A percentile compares a stretch with the other conserved stretches of the same genome.
These are phyloP conservation scores for Indicator indicator DNA, from an alignment of 2,113 vertebrate genomes.

Conservation along the genomic window DNA sequence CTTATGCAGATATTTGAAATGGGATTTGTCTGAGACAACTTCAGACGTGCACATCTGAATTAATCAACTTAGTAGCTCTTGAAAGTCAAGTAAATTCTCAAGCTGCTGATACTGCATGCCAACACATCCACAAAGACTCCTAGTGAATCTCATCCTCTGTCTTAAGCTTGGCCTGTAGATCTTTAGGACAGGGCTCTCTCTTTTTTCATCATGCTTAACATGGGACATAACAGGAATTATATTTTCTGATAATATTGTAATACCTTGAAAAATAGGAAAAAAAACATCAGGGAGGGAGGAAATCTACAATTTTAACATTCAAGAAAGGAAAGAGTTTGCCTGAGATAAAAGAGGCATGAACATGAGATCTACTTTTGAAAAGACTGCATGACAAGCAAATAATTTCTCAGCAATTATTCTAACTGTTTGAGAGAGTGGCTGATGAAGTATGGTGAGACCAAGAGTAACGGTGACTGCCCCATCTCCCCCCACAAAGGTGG, in stretches of 20 bases:
- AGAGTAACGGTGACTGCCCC: neutral
- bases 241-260: neutral
- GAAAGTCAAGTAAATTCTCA: neutral
- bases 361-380: neutral
- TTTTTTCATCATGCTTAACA: neutral
- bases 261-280: neutral
- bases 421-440: neutral
- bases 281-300: neutral
- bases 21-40: neutral
- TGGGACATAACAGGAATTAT: neutral
- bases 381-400: fast-evolving
- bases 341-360: neutral
- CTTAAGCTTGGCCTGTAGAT: neutral
- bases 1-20: neutral
- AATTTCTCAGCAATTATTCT: neutral
- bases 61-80: neutral
- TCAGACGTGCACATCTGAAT: neutral
- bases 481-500: neutral
- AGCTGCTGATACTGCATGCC: neutral
- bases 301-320: neutral
- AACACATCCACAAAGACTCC: neutral
- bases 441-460: neutral
- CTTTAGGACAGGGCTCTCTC: neutral
- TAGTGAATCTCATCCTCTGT: neutral
- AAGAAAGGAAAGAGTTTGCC: neutral